Base-by-base conservation (phyloP, 2,888 invertebrate species). In the Ophion costatus region DNA sequence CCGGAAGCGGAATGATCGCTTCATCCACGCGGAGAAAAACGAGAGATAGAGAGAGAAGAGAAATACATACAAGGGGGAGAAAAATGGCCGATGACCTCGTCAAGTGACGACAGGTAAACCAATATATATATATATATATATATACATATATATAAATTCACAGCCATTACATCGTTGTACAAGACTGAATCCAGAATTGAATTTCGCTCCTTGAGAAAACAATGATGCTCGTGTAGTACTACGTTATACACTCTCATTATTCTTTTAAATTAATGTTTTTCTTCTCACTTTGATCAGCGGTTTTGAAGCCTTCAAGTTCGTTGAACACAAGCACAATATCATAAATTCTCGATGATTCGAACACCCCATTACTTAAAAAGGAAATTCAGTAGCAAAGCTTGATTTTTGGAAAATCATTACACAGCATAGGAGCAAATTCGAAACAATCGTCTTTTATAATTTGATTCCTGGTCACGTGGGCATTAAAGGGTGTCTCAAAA, bases 1-100 rank as follows among this genome's bases (percentile, higher is more conserved):
- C 83, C 83, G 83, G 83, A 83, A 83, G 83, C 76, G 76, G 76
- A 83, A 80, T 83, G 76, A 83, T 76, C 83, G 83, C 57, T 57
- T 70, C 83, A 70, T 80, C 76, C 71, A 51, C 76, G 69, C 64
- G 51, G 56, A 56, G 64, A 51, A 14, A 66, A 66, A 76, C 75
- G 76, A 66, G 51, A 51, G 56, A 38, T 11, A 64, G 45, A 64
- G 51, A 29, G 59, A 80, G 70, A 61, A 56, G 75, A 71, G 56
- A 71, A 70, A 73, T 64, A 33, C 11, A 64, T 57, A 22, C 57
- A 38, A 67, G 59, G 67, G 83, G 63, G 76, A 76, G 76, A 76
- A 80, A 83, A 83, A 80, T 83, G 83, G 76, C 80, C 76, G 83
- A 80, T 56, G 76, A 83, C 83, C 83, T 83, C 83, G 83, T 24